These are phyloP conservation scores for Rhynchomys soricoides DNA, from an alignment of 2,113 vertebrate species.

Conservation along the genomic window DNA sequence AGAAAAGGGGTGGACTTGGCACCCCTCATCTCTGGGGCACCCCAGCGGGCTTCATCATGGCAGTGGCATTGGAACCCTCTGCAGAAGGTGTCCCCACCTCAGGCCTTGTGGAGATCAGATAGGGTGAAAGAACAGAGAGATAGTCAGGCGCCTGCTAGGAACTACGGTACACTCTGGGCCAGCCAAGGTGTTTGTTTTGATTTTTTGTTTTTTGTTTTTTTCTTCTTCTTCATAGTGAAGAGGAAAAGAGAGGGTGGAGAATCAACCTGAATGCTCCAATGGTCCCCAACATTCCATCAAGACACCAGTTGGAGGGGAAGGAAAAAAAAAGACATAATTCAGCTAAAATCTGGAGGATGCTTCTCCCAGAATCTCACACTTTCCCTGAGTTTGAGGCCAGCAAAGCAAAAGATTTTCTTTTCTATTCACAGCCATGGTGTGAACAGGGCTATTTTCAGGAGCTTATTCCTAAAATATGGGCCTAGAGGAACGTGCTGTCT, in stretches of 20 bases:
- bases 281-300: background rate
- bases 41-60: background rate
- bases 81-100: background rate
- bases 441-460: slow-evolving; percentile 68
- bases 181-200: background rate
- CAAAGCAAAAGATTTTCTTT: background rate
- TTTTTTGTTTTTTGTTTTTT: background rate
- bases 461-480: slow-evolving; percentile 40
- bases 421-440: slow-evolving; percentile 58
- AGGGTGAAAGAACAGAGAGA: slow-evolving; percentile 14
- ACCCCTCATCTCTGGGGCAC: background rate
- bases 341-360: slow-evolving; percentile 1
- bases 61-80: background rate
- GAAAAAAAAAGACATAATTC: background rate
- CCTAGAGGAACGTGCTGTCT: slow-evolving; percentile 14
- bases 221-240: background rate
- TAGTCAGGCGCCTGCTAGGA: background rate
- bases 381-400: slow-evolving; percentile 50
- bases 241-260: background rate
- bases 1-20: background rate
- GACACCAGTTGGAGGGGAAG: background rate
- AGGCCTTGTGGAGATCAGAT: background rate
- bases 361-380: slow-evolving; percentile 48
- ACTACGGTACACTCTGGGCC: slow-evolving; percentile 3
- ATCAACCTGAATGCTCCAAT: background rate